These are phyloP conservation scores for Tylochromis polylepis DNA, from an alignment of 2,113 vertebrate genomes.

Conservation along the genomic window DNA sequence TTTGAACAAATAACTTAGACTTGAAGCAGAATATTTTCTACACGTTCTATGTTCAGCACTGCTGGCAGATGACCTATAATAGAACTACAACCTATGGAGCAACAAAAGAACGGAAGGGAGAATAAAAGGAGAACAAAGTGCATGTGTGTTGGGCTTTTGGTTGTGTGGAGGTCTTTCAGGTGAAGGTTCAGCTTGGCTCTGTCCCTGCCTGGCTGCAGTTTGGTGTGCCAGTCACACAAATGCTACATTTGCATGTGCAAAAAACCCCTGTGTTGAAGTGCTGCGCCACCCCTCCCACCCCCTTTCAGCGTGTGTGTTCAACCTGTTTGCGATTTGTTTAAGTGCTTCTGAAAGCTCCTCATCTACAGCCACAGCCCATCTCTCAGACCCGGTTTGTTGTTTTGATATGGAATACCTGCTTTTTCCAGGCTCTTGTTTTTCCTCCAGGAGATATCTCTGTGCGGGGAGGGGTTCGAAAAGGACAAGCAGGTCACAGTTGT, in stretches of 20 bases:
- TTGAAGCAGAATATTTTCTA: fast-evolving
- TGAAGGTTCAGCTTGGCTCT: constrained; percentile 9
- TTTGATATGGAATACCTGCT: constrained; percentile 10
- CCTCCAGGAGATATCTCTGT: constrained; percentile 6
- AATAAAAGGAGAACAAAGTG: neutral
- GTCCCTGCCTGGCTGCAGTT: constrained; percentile 22
- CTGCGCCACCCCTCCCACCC: neutral
- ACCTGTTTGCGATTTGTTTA: constrained; percentile 45
- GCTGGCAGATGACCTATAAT: neutral
- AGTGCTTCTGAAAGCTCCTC: constrained; percentile 40
- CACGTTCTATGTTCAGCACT: fast-evolving
- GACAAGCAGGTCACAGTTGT: constrained; percentile 42
- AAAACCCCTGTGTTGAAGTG: constrained; percentile 33
- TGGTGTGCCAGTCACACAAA: constrained; percentile 24
- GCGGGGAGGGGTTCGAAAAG: constrained; percentile 12
- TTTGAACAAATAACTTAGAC: fast-evolving
- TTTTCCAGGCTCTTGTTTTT: constrained; percentile 27
- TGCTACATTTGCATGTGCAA: constrained; percentile 63
- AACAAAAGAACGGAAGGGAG: constrained; percentile 22
- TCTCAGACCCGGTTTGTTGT: neutral
- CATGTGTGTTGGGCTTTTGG: neutral
- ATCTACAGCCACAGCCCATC: neutral
- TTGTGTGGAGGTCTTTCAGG: constrained; percentile 34
- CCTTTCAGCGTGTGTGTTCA: constrained; percentile 13
- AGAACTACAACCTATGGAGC: neutral